Percentiles rank a stretch among this genome's conserved stretches.
Conservation (phyloP, 2,113 vertebrate species). For the Podiceps cristatus region DNA sequence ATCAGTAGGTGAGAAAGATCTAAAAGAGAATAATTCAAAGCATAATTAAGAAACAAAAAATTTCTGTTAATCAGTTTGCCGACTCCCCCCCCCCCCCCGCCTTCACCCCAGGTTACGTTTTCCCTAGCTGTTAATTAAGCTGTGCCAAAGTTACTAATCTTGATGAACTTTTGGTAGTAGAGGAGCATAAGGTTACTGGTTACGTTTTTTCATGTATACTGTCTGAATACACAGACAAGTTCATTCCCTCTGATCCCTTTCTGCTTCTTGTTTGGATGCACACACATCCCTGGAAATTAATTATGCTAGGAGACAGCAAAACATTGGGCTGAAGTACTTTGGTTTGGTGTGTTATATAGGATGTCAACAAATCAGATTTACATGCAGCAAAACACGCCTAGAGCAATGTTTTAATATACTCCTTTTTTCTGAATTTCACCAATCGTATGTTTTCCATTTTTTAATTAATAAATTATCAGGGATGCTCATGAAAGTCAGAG, state of each 20-base stretch:
- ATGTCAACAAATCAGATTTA: conserved; percentile 66
- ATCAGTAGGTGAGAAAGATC: background rate
- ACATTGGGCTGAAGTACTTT: background rate
- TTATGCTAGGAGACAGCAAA: conserved; percentile 44
- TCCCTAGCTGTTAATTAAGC: conserved; percentile 39
- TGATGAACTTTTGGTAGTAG: conserved; percentile 14
- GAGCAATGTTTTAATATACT: conserved; percentile 59
- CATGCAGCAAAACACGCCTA: conserved; percentile 42
- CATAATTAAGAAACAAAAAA: conserved; percentile 50
- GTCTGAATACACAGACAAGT: background rate
- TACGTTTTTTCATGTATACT: background rate
- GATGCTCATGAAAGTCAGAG: conserved; percentile 55
- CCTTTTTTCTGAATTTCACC: conserved; percentile 57
- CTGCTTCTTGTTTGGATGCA: conserved; percentile 53
- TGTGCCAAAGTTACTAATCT: conserved; percentile 10
- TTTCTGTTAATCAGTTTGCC: conserved; percentile 37
- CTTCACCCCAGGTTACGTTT: conserved; percentile 23
- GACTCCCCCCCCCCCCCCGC: no score
- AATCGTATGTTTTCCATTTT: conserved; percentile 58
- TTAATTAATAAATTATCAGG: conserved; percentile 70
- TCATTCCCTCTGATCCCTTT: conserved; percentile 36
- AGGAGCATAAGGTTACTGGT: background rate
- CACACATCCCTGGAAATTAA: conserved; percentile 41
- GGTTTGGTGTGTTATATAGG: background rate
- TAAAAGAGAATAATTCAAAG: conserved; percentile 10